These are phyloP conservation scores for Oeneis ivallda DNA, from an alignment of 2,888 invertebrate species.

Conservation along the genomic window DNA sequence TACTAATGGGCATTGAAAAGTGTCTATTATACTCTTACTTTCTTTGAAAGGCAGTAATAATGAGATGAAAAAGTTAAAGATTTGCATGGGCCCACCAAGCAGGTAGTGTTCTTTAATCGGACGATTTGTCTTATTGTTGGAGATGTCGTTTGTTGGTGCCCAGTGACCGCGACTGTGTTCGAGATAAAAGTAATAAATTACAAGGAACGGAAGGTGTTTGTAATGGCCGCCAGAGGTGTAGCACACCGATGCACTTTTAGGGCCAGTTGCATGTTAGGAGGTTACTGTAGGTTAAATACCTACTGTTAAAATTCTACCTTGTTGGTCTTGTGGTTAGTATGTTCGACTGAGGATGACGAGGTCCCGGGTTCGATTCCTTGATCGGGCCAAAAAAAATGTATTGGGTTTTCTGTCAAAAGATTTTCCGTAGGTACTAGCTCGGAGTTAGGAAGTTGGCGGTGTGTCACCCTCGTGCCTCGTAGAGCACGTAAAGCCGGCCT, in stretches of 20 bases:
- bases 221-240: slow-evolving; percentile 70
- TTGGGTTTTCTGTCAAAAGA: no score
- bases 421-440: no score
- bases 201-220: slow-evolving; percentile 76
- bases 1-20: slow-evolving; percentile 59
- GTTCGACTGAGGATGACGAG: no score
- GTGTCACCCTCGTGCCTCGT: no score
- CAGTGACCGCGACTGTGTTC: slow-evolving; percentile 74
- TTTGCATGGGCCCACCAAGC: slow-evolving; percentile 75
- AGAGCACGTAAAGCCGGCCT: no score
- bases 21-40: slow-evolving; percentile 71
- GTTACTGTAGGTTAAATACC: no score
- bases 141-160: slow-evolving; percentile 76
- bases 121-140: slow-evolving; percentile 79
- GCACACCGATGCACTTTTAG: slow-evolving; percentile 51
- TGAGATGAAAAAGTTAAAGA: slow-evolving; percentile 58
- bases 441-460: no score
- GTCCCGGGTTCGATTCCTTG: no score
- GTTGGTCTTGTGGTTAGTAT: no score
- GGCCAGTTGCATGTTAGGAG: background rate
- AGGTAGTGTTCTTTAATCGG: slow-evolving; percentile 78
- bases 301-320: no score
- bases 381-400: no score
- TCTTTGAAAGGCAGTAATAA: slow-evolving; percentile 62
- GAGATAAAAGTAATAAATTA: slow-evolving; percentile 80